Percentiles rank a stretch among this genome's conserved stretches.
Evolutionary conservation across 2,888 invertebrate genomes (phyloP).

Genomic region (Xanthorhoe designata): DNA sequence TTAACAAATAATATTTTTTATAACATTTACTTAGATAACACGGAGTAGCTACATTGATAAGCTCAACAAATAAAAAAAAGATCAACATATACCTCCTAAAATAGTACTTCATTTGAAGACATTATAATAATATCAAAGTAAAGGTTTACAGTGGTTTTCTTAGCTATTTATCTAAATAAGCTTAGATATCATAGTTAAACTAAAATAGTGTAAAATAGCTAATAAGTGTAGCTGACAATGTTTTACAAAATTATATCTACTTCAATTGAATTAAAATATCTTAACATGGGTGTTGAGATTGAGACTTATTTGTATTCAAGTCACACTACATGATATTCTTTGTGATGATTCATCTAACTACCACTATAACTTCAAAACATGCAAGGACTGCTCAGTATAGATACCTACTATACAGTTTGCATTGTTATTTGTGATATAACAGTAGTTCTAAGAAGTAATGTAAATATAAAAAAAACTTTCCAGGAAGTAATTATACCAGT

Average conservation of each 20-base stretch:
- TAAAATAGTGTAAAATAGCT: too few relatives aligned
- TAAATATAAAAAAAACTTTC: conserved; percentile 6
- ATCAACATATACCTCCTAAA: too few relatives aligned
- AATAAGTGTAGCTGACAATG: too few relatives aligned
- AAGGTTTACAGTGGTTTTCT: too few relatives aligned
- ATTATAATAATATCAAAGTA: too few relatives aligned
- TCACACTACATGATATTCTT: conserved; percentile 13
- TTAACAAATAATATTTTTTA: neutral
- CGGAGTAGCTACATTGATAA: too few relatives aligned
- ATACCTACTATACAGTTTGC: neutral
- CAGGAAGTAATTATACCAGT: conserved; percentile 13
- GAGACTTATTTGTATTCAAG: conserved; percentile 30
- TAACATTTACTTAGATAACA: neutral
- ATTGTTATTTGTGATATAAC: neutral
- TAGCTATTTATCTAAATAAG: too few relatives aligned
- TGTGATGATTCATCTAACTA: conserved; percentile 26
- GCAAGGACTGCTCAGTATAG: conserved; percentile 13
- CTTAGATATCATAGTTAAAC: too few relatives aligned
- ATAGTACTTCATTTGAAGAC: too few relatives aligned
- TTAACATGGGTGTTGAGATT: conserved; percentile 15
- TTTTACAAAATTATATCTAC: too few relatives aligned
- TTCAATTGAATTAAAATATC: conserved; percentile 7
- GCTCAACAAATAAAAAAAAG: too few relatives aligned
- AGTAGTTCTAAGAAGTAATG: neutral
- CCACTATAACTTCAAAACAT: conserved; percentile 16